phyloP scores from a whole-genome alignment of 2,888 invertebrate genomes.

The Phalera bucephala region DNA sequence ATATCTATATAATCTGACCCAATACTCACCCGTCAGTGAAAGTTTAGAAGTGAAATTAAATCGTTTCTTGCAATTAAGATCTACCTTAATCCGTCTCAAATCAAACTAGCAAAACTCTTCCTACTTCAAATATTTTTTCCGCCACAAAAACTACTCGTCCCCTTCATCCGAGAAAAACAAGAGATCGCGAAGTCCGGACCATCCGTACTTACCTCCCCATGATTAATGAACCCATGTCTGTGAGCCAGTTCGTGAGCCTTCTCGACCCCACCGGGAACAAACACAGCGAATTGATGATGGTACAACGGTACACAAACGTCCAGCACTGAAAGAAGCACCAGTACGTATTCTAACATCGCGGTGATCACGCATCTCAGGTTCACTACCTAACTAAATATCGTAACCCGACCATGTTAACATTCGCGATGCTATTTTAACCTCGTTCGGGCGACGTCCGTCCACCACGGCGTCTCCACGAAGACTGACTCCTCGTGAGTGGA shows the following conservation, averaged over 20 bases:
- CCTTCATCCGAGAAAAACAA: not conserved
- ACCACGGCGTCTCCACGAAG: slow-evolving; percentile 45
- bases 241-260: slow-evolving; percentile 68
- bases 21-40: too few species aligned
- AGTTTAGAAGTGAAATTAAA: too few species aligned
- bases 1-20: too few species aligned
- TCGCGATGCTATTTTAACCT: slow-evolving; percentile 32
- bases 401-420: slow-evolving; percentile 38
- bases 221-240: slow-evolving; percentile 73
- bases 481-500: slow-evolving; percentile 64
- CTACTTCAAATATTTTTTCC: too few species aligned
- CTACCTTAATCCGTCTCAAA: too few species aligned
- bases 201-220: slow-evolving; percentile 68
- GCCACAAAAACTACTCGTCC: not conserved
- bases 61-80: too few species aligned
- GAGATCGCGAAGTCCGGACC: slow-evolving; percentile 20
- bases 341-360: slow-evolving; percentile 70
- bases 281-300: slow-evolving; percentile 64
- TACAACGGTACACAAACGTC: slow-evolving; percentile 72
- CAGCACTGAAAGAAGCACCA: slow-evolving; percentile 69
- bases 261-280: slow-evolving; percentile 54
- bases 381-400: slow-evolving; percentile 44
- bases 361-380: slow-evolving; percentile 70
- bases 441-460: slow-evolving; percentile 40
- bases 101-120: too few species aligned